Evolutionary conservation across 2,888 invertebrate genomes (phyloP).

Genomic region (Bedellia somnulentella): DNA sequence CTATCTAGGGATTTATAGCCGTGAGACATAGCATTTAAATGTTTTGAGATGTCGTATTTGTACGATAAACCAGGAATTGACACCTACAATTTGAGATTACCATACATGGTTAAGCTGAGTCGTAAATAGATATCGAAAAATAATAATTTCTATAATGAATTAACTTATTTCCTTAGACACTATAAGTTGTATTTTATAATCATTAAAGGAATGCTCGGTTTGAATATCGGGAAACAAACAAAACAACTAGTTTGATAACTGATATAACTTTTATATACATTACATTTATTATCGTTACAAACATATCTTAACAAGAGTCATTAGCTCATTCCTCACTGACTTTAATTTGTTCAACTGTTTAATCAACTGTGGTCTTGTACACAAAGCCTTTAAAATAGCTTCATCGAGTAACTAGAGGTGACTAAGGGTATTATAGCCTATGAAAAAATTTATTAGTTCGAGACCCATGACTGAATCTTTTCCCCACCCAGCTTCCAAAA

Average conservation of each 20-base stretch:
- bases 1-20: no score
- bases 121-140: neutral
- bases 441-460: no score
- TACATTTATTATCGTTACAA: no score
- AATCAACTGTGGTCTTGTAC: slow-evolving; percentile 64
- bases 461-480: no score
- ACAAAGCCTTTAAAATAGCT: slow-evolving; percentile 64
- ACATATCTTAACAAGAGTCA: neutral
- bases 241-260: no score
- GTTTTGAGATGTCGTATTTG: neutral
- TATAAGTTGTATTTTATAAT: neutral
- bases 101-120: neutral
- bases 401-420: slow-evolving; percentile 65
- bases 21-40: no score
- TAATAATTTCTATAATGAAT: neutral
- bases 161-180: neutral
- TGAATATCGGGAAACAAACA: neutral
- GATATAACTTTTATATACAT: no score
- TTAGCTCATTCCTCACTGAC: neutral
- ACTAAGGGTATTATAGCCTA: no score
- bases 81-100: neutral
- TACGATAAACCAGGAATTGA: neutral
- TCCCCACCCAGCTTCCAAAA: no score
- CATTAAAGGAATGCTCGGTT: neutral
- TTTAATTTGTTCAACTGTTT: slow-evolving; percentile 42